Conservation (phyloP, 1,140 invertebrate species). For the Atta cephalotes region DNA sequence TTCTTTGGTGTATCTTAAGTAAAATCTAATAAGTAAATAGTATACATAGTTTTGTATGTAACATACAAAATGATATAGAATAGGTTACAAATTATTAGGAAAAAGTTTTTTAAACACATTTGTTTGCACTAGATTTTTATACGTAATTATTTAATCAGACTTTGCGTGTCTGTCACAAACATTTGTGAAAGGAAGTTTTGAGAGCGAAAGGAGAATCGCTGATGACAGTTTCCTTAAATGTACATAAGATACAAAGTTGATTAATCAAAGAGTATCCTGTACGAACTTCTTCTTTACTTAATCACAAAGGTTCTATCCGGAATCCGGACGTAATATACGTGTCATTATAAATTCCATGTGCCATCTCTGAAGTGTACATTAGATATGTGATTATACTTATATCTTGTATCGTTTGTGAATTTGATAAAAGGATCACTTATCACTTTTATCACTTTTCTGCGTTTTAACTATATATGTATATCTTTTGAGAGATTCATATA, state of each 20-base stretch:
- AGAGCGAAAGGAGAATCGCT: neutral
- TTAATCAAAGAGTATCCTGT: constrained; percentile 41
- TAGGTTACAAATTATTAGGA: neutral
- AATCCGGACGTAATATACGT: neutral
- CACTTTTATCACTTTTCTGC: neutral
- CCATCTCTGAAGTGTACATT: constrained; percentile 16
- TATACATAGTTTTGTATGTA: neutral
- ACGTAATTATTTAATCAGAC: neutral
- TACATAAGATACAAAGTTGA: neutral
- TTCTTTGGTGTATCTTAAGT: neutral
- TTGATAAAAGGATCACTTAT: neutral
- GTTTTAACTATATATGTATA: neutral
- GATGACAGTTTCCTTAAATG: constrained; percentile 11
- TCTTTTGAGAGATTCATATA: neutral
- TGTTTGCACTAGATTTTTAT: too few relatives aligned
- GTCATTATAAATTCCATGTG: neutral
- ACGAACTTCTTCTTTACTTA: neutral
- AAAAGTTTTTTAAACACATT: neutral
- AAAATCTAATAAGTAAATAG: neutral
- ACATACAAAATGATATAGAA: neutral
- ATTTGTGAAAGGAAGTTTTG: constrained; percentile 24
- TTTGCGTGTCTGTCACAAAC: constrained; percentile 4
- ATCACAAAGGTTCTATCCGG: constrained; percentile 34
- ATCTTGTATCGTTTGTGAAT: constrained; percentile 46
- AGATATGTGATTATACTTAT: neutral